Conservation (phyloP, 2,113 vertebrate species). For the Xenopus laevis region DNA sequence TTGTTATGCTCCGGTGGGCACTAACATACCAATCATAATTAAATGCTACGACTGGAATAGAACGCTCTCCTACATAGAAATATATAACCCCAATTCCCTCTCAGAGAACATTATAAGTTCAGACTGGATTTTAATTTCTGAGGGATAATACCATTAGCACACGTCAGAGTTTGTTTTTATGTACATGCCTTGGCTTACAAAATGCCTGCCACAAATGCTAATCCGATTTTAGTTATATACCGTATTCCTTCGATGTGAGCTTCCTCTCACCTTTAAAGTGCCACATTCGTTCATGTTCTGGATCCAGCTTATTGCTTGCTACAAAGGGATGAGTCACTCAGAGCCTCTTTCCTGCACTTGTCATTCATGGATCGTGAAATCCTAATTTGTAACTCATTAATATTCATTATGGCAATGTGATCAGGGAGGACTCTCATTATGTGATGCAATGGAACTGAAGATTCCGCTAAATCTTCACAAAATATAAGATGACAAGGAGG, state of each 20-base stretch:
- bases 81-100: constrained; percentile 84
- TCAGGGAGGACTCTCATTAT: constrained; percentile 5
- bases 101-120: constrained; percentile 76
- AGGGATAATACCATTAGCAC: constrained; percentile 75
- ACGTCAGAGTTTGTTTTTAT: constrained; percentile 60
- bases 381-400: constrained; percentile 33
- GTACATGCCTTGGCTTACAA: constrained; percentile 36
- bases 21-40: constrained; percentile 96
- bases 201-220: neutral
- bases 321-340: constrained; percentile 27
- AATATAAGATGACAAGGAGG: neutral
- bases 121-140: constrained; percentile 81
- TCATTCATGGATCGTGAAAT: constrained; percentile 40
- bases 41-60: constrained; percentile 85
- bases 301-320: constrained; percentile 16
- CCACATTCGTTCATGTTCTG: constrained; percentile 21
- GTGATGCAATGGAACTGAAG: neutral
- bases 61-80: constrained; percentile 74
- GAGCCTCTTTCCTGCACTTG: constrained; percentile 10
- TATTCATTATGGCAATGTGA: constrained; percentile 36
- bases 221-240: constrained; percentile 8
- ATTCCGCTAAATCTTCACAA: neutral
- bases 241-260: constrained; percentile 8
- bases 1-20: constrained; percentile 93
- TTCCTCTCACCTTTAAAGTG: constrained; percentile 17